phyloP scores from a whole-genome alignment of 1,140 invertebrate species.

The Sminthurides bifidus region DNA sequence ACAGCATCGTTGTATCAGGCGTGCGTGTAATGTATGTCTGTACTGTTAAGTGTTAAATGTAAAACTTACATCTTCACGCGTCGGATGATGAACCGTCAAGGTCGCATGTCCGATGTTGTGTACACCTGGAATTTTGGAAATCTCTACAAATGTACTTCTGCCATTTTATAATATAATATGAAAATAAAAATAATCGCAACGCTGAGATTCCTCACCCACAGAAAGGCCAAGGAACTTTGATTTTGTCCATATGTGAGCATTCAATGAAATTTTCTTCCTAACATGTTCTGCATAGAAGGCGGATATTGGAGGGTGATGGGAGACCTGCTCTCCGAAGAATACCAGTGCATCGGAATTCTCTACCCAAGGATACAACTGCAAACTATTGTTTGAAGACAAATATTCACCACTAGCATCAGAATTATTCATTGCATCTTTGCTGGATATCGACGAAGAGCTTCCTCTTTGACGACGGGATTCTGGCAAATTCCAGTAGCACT shows the following conservation, averaged over 20 bases:
- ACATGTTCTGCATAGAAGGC: conserved; percentile 95
- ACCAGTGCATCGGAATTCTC: conserved; percentile 41
- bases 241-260: conserved; percentile 93
- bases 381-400: not conserved
- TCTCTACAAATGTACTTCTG: not conserved
- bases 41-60: too few relatives aligned
- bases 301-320: conserved; percentile 93
- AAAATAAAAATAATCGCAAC: not conserved
- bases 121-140: conserved; percentile 42
- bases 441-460: too few relatives aligned
- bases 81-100: conserved; percentile 21
- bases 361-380: conserved; percentile 25
- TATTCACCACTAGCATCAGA: conserved; percentile 6
- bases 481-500: conserved; percentile 68
- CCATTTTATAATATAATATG: not conserved
- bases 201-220: conserved; percentile 45
- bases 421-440: not conserved
- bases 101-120: conserved; percentile 65
- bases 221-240: conserved; percentile 94
- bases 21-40: too few relatives aligned
- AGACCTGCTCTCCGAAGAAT: conserved; percentile 96
- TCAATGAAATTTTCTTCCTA: conserved; percentile 76
- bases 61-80: conserved; percentile 27
- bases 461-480: too few relatives aligned
- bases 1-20: too few relatives aligned